Conservation (phyloP, 1,140 invertebrate genomes). For the Drosophila kikkawai region DNA sequence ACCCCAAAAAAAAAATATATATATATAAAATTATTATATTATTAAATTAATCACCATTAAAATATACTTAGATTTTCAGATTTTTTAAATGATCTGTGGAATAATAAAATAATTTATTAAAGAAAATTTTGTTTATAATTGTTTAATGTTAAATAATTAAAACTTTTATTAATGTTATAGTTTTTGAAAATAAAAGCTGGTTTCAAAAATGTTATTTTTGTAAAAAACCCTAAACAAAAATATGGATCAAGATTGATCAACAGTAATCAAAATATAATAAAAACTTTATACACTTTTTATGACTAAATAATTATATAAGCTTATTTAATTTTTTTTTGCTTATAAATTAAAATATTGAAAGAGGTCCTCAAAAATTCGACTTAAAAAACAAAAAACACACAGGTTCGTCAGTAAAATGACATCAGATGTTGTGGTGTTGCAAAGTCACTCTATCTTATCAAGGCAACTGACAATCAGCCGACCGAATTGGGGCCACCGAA, state of each 20-base stretch:
- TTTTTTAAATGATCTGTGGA: neutral
- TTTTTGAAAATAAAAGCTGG: too few relatives aligned
- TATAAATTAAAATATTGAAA: neutral
- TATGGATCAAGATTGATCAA: too few relatives aligned
- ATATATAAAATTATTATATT: too few relatives aligned
- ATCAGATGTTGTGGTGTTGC: conserved; percentile 30
- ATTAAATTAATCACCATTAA: fast-evolving
- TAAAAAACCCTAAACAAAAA: too few relatives aligned
- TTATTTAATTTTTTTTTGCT: neutral
- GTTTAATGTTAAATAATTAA: too few relatives aligned
- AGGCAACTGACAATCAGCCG: conserved; percentile 14
- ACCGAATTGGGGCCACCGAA: conserved; percentile 5
- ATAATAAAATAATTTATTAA: neutral
- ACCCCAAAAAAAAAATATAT: neutral
- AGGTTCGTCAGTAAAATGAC: conserved; percentile 6
- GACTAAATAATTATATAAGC: too few relatives aligned
- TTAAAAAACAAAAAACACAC: neutral
- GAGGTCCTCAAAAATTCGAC: neutral
- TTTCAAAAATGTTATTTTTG: too few relatives aligned
- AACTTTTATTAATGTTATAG: too few relatives aligned
- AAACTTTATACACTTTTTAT: too few relatives aligned
- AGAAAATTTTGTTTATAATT: too few relatives aligned
- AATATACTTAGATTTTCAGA: neutral
- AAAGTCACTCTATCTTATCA: conserved; percentile 39
- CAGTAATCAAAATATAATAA: too few relatives aligned